phyloP scores from a whole-genome alignment of 2,888 invertebrate genomes.

The Microctonus aethiopoides region DNA sequence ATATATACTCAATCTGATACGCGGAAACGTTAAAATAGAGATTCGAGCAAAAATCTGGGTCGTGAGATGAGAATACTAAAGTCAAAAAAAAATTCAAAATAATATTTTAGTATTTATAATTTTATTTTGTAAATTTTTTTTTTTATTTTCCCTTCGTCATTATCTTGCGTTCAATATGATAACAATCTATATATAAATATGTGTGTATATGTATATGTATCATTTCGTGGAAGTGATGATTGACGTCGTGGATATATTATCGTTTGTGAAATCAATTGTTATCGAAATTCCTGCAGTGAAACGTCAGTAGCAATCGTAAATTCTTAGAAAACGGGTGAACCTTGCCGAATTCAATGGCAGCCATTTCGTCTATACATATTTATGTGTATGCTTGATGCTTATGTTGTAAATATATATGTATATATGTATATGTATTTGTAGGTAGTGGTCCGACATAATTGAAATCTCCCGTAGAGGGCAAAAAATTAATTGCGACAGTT shows the following conservation, averaged over 20 bases:
- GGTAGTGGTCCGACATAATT: slow-evolving; percentile 22
- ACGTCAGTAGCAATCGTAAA: slow-evolving; percentile 3
- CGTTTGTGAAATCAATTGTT: slow-evolving; percentile 22
- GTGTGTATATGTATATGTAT: neutral
- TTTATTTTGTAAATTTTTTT: too few species aligned
- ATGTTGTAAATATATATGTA: too few species aligned
- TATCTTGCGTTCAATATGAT: too few species aligned
- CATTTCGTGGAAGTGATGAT: neutral
- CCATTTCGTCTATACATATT: slow-evolving; percentile 1
- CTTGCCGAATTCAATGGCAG: neutral
- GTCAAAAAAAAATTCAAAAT: neutral
- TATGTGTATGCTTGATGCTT: too few species aligned
- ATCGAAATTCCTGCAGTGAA: slow-evolving; percentile 14
- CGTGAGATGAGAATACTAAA: neutral
- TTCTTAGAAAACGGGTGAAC: slow-evolving; percentile 8
- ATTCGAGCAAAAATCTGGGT: slow-evolving; percentile 21
- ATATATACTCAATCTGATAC: slow-evolving; percentile 14
- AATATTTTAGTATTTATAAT: neutral
- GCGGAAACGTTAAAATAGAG: slow-evolving; percentile 32
- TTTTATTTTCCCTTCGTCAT: too few species aligned
- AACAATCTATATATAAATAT: too few species aligned
- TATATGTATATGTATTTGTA: too few species aligned
- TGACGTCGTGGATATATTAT: neutral
- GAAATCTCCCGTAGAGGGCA: slow-evolving; percentile 23
- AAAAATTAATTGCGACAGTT: slow-evolving; percentile 32